Base-by-base conservation (phyloP, 2,797 vertebrate genomes). In the Chrysocyon brachyurus region DNA sequence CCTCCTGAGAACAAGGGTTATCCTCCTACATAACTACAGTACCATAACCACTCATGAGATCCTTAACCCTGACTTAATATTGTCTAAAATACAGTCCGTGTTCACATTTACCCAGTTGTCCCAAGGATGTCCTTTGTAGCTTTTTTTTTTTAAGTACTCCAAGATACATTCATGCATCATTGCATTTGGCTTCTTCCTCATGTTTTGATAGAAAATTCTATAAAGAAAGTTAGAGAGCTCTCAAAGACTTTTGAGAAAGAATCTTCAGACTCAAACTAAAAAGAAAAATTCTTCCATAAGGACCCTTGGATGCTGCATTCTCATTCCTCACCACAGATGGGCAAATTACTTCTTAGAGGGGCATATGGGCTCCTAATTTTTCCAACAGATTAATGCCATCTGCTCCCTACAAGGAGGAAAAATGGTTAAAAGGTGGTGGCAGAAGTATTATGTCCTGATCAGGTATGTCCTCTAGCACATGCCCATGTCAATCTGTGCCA, bases 301-400 rank as follows among this genome's bases (percentile, higher is more conserved):
- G 83, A 54, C 82, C 61, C 26, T 87, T 57, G 36, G 87, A 73
- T 90, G 49, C 73, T 59, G 10, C 46, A 59, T 52, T 40, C 59
- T 87, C 59, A 40, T 59, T 95, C 93, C 84, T 96, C 61, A 57
- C 79, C 90, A 93, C 94, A 97, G 96, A 93, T 87, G 95, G 95
- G 93, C 90, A 84, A 49, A 95, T 36, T 78, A 57, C 61, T 94
- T 94, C 86, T 90, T 77, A 81, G 87, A 94, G 46, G 68, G 79
- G 70, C 95, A 90, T 63, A 91, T 84, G 90, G 96, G 11, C 49
- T 93, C 78, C 91, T 94, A 91, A 93, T 95, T 93, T 94, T 93
- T 87, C 73, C 63, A 94, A 64, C 83, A 75, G 79, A 93, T 72
- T 72, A 89, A 86, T 64, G 57, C 96, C 94, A 94, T 94, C 91